Evolutionary conservation across 2,888 invertebrate genomes (phyloP).

Genomic region (Lithophane ornitopus): DNA sequence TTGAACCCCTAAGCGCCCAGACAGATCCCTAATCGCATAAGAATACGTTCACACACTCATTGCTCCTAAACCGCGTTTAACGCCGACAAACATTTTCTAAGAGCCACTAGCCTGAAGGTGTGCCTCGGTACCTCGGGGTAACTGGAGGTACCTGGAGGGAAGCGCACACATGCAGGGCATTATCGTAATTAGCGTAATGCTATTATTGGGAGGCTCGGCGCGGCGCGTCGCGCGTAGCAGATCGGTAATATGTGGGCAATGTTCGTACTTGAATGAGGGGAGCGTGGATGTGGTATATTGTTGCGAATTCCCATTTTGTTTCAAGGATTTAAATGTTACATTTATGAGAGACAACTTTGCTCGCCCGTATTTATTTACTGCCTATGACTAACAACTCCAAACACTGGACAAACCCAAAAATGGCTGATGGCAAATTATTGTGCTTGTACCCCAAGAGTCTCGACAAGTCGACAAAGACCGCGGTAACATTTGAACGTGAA

Average conservation of each 20-base stretch:
- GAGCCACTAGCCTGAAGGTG: constrained; percentile 34
- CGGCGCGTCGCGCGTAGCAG: constrained; percentile 77
- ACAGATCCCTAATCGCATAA: neutral
- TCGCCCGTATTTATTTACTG: too few species aligned
- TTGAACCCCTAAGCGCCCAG: neutral
- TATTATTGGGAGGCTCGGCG: constrained; percentile 70
- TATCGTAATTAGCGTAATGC: constrained; percentile 78
- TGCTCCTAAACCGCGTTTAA: constrained; percentile 14
- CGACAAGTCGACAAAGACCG: too few species aligned
- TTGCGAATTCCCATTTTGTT: too few species aligned
- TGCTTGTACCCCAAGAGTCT: too few species aligned
- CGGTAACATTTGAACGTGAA: too few species aligned
- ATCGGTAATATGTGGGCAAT: constrained; percentile 75
- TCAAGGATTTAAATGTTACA: too few species aligned
- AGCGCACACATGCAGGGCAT: constrained; percentile 63
- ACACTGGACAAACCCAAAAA: too few species aligned
- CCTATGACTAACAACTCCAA: too few species aligned
- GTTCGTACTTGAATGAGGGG: neutral
- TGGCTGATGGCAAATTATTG: too few species aligned
- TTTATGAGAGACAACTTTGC: too few species aligned
- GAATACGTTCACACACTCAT: constrained; percentile 15
- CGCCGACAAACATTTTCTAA: constrained; percentile 35
- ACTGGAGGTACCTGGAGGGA: constrained; percentile 20
- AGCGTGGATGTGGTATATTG: constrained; percentile 13
- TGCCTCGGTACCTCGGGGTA: neutral